Percentiles rank a stretch among this genome's conserved stretches.
phyloP scores from a whole-genome alignment of 2,113 vertebrate species.

The Sorex araneus region DNA sequence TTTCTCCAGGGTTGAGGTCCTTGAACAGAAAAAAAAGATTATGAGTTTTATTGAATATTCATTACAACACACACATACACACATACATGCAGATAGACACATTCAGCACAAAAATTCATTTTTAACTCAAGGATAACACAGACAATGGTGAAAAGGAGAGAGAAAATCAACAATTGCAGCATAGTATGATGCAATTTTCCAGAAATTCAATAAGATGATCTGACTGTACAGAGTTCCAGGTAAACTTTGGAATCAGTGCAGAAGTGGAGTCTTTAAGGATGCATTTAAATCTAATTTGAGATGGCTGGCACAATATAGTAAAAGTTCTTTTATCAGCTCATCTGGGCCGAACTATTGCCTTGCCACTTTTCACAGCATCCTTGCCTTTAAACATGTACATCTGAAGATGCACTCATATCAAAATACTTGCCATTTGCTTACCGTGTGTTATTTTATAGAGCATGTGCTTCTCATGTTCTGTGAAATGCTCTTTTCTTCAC shows the following conservation, averaged over 20 bases:
- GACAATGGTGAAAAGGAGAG: neutral
- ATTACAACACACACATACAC: no score
- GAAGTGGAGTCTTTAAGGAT: neutral
- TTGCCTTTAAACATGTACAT: neutral
- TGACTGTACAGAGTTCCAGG: neutral
- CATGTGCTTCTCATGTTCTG: neutral
- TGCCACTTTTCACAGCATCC: neutral
- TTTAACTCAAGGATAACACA: neutral
- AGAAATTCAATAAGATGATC: neutral
- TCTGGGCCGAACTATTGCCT: neutral
- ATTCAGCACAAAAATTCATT: neutral
- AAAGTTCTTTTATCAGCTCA: neutral
- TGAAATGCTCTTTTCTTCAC: neutral
- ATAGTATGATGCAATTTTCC: neutral
- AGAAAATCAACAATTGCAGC: neutral
- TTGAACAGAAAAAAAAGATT: neutral
- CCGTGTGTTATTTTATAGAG: neutral
- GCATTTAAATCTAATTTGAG: neutral
- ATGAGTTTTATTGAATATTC: neutral
- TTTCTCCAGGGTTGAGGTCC: neutral
- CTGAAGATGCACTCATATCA: neutral
- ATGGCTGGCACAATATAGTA: neutral
- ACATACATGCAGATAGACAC: no score
- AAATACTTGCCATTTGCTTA: neutral
- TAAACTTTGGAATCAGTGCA: neutral